A percentile compares a stretch with the other conserved stretches of the same genome.
These are phyloP conservation scores for Drosophila dives DNA, from an alignment of 2,888 invertebrate genomes.

Conservation along the genomic window DNA sequence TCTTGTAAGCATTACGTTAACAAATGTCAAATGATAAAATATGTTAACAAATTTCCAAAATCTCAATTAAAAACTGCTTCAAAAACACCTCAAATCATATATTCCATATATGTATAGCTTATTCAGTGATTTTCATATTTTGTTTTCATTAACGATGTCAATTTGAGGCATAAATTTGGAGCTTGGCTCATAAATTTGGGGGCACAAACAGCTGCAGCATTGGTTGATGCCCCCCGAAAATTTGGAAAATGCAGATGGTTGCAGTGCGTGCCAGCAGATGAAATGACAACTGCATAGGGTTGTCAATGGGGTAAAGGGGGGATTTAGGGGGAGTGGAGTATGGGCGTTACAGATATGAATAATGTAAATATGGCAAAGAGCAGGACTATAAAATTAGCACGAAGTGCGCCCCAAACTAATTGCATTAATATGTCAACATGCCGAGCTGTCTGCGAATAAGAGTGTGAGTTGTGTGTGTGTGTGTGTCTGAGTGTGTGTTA, in stretches of 20 bases:
- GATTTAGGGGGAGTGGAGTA: neutral
- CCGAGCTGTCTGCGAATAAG: conserved; percentile 36
- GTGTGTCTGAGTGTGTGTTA: conserved; percentile 30
- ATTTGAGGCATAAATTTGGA: conserved; percentile 35
- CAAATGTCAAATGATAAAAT: neutral
- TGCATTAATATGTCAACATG: conserved; percentile 81
- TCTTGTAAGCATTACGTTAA: neutral
- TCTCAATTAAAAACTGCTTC: neutral
- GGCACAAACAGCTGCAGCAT: conserved; percentile 44
- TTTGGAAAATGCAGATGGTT: neutral
- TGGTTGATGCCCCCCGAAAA: neutral
- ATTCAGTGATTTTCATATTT: conserved; percentile 23
- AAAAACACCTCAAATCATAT: neutral
- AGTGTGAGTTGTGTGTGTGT: conserved; percentile 17
- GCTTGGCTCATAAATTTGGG: conserved; percentile 46
- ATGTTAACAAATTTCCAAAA: neutral
- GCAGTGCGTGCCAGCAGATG: conserved; percentile 31
- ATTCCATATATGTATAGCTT: conserved; percentile 3
- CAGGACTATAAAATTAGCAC: conserved; percentile 74
- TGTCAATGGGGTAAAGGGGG: neutral
- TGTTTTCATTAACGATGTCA: conserved; percentile 46
- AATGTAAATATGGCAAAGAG: conserved; percentile 57
- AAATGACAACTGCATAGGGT: conserved; percentile 29
- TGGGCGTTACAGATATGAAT: conserved; percentile 56
- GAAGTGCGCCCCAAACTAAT: conserved; percentile 68